Evolutionary conservation across 2,113 vertebrate genomes (phyloP), one percentile per base, ranked within the genome.

Genomic region (Agelaius tricolor): DNA sequence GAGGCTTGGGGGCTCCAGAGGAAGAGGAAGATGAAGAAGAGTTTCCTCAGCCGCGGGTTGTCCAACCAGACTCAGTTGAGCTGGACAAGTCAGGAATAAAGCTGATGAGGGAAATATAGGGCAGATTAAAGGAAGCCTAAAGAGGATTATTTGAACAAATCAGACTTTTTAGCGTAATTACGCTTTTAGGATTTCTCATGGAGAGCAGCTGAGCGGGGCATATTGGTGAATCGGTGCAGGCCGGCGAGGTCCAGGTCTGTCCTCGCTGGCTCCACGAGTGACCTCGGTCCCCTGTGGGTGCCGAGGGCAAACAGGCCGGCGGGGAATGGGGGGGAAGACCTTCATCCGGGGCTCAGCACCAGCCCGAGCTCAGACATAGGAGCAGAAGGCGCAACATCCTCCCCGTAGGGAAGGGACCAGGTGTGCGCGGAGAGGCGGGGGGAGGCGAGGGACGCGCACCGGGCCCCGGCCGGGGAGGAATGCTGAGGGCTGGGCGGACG

Each of bases 101-200:
- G 67, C 49, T 30, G 58, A 63, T 2, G 17, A 54, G 43, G 43
- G 15, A 85, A 83, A 89, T 84, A 73, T 0, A 73, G 82, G 41
- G 62, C 67, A 87, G 89, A 95, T 85, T 91, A 93, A 95, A 61
- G 62, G 54, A 18, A 87, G 26, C 31, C 77, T 78, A 79, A 93
- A 89, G 74, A 83, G 84, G 89, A 83, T 96, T 96, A 88, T 94
- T 95, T 87, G 95, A 94, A 69, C 46, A 90, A 91, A 89, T 75
- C 74, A 69, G 63, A 46, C 13, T 73, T 76, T 82, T 82, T 22
- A 93, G 81, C 87, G 87, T 91, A 95, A 91, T 93, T 91, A 87
- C 16, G 47, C 59, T 94, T 67, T 74, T 87, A 94, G 75, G 78
- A 66, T 79, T 96, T 93, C 67, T 79, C 35, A 9, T 9, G 1